Evolutionary conservation across 2,888 invertebrate species (phyloP).

Genomic region (Sericinus montela): DNA sequence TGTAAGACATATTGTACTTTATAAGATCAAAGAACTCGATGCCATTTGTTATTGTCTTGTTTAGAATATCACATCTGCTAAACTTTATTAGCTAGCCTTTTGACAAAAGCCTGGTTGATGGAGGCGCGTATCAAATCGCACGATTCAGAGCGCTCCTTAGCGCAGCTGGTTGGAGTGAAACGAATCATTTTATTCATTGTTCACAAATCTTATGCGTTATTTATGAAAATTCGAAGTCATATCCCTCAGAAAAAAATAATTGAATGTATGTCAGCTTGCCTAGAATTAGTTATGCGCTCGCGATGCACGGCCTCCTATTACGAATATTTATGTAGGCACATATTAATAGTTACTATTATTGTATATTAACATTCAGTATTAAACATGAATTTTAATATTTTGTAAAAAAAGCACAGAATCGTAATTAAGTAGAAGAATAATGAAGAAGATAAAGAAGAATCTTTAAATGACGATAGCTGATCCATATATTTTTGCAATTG

Average conservation of each 20-base stretch:
- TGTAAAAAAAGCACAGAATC: too few relatives aligned
- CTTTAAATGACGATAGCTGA: too few relatives aligned
- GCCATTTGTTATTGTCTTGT: conserved; percentile 75
- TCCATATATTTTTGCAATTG: too few relatives aligned
- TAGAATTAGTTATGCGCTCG: conserved; percentile 64
- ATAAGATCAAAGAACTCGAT: conserved; percentile 15
- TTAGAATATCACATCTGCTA: conserved; percentile 76
- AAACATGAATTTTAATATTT: too few relatives aligned
- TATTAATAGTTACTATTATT: not conserved
- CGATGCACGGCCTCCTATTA: conserved; percentile 40
- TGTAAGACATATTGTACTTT: too few relatives aligned
- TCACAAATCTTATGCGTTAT: conserved; percentile 66
- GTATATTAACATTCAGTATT: too few relatives aligned
- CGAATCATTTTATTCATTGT: conserved; percentile 75
- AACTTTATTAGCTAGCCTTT: conserved; percentile 73
- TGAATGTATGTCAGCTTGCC: conserved; percentile 73
- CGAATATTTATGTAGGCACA: too few relatives aligned
- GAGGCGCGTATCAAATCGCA: conserved; percentile 76
- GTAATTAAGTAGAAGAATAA: too few relatives aligned
- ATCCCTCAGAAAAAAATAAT: conserved; percentile 46
- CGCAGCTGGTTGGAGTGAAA: conserved; percentile 71
- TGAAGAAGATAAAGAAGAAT: too few relatives aligned
- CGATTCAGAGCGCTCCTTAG: conserved; percentile 70
- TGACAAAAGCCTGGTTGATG: conserved; percentile 70
- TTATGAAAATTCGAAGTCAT: conserved; percentile 67